Evolutionary conservation across 2,888 invertebrate genomes (phyloP), one percentile per base, ranked within the genome.

Genomic region (Microchrysa polita): DNA sequence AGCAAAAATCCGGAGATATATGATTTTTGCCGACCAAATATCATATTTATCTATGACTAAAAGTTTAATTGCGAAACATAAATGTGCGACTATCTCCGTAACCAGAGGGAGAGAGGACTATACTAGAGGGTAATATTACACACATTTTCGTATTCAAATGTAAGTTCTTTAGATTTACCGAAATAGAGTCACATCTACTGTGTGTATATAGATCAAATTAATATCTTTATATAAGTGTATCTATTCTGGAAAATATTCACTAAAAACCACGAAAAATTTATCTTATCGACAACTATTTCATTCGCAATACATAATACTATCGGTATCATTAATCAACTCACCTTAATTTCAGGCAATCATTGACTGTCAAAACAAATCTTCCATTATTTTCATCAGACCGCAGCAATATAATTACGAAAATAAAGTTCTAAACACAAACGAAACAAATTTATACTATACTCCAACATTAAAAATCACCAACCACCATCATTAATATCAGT

Each of bases 361-460:
- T 78, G 79, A 79, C 80, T 82, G 83, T 83, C 83, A 83, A 83
- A 83, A 83, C 81, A 84, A 81, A 80, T 81, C 81, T 81, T 81
- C 80, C 80, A 83, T 81, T 81, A 82, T 83, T 79, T 79, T 81
- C 81, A 83, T 81, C 81, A 82, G 79, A 78, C 77, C 77, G 76
- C 76, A 80, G 81, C 81, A 81, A 82, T 82, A 82, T 78, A 76
- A 76, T 75, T 75, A 75, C 72, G 60, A 69, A 27, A 53, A 59
- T 42, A 40, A 52, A 59, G 71, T 69, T 59, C 72, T 59, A 59
- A 44, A 72, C 61, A 42, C 18, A 72, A 72, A 61, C n/a, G 44
- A 65, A 72, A 72, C 75, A 75, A 73, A 74, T n/a, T n/a, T n/a
- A n/a, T 34, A 34, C 27, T 34, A 34, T 34, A 7, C 27, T 72